Conservation (phyloP, 2,113 vertebrate genomes). For the Ardeotis arabs region DNA sequence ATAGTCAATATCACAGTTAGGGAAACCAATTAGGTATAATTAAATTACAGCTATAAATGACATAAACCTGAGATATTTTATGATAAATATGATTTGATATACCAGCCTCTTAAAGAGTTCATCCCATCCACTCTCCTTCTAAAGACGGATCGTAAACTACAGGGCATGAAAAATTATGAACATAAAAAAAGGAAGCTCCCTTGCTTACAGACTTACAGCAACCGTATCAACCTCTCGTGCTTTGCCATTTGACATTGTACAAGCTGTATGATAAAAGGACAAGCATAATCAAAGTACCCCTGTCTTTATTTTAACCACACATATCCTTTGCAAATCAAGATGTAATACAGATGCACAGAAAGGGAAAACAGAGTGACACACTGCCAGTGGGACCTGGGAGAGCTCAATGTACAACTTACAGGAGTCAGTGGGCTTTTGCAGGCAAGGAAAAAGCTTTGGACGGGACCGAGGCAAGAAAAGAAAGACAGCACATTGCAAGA, state of each 20-base stretch:
- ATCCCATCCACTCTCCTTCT: neutral
- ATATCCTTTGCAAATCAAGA: neutral
- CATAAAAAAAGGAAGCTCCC: neutral
- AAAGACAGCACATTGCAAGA: neutral
- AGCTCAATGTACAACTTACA: neutral
- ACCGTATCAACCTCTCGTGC: neutral
- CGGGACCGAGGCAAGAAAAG: neutral
- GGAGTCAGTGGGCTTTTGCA: neutral
- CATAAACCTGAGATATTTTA: constrained; percentile 4
- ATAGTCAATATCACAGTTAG: constrained; percentile 46
- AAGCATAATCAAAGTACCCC: neutral
- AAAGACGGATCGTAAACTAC: neutral
- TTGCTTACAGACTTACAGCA: neutral
- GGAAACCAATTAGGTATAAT: constrained; percentile 36
- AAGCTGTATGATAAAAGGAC: neutral
- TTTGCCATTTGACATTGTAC: neutral
- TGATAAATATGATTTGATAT: constrained; percentile 29
- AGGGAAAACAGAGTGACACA: neutral
- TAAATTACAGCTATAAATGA: constrained; percentile 51
- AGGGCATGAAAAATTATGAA: neutral
- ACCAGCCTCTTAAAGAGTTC: constrained; percentile 6
- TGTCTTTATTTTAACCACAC: neutral
- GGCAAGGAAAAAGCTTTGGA: neutral
- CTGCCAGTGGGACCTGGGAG: neutral
- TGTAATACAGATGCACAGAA: neutral